Percentiles rank a stretch among this genome's conserved stretches.
These are phyloP conservation scores for Cheilosia grossa DNA, from an alignment of 2,888 invertebrate species.

Conservation along the genomic window DNA sequence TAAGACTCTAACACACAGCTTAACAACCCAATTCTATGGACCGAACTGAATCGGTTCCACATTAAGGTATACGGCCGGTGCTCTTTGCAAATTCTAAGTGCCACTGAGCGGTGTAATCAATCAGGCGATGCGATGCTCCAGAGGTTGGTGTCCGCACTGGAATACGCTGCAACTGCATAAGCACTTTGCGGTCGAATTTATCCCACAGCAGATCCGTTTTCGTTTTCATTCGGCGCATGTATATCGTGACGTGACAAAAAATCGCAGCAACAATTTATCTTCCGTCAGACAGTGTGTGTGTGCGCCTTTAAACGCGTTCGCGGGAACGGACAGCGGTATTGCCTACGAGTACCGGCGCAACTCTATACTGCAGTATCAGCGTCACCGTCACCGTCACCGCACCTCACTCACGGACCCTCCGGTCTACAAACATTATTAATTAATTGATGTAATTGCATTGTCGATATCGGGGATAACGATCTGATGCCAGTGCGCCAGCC, in stretches of 20 bases:
- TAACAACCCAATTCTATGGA: slow-evolving; percentile 58
- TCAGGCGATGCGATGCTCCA: slow-evolving; percentile 60
- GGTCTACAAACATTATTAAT: slow-evolving; percentile 80
- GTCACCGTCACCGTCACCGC: slow-evolving; percentile 39
- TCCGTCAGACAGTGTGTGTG: slow-evolving; percentile 61
- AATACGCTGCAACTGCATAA: slow-evolving; percentile 9
- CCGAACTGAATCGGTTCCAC: slow-evolving; percentile 69
- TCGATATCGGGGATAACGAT: slow-evolving; percentile 81
- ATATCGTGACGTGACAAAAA: slow-evolving; percentile 74
- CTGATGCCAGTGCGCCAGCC: slow-evolving; percentile 66
- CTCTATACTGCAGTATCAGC: slow-evolving; percentile 27
- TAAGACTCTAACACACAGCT: slow-evolving; percentile 33
- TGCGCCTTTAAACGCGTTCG: slow-evolving; percentile 59
- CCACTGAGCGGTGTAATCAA: slow-evolving; percentile 70
- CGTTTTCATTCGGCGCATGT: slow-evolving; percentile 68
- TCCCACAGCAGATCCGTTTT: slow-evolving; percentile 64
- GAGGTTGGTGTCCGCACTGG: slow-evolving; percentile 30
- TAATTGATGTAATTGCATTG: slow-evolving; percentile 83
- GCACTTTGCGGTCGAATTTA: slow-evolving; percentile 35
- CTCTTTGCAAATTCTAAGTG: slow-evolving; percentile 63
- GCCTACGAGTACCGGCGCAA: slow-evolving; percentile 49
- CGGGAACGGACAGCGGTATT: slow-evolving; percentile 56
- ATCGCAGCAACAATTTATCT: slow-evolving; percentile 72
- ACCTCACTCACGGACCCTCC: slow-evolving; percentile 61
- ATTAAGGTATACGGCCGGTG: slow-evolving; percentile 36